Evolutionary conservation across 2,888 invertebrate species (phyloP), one percentile per base, ranked within the genome.

Genomic region (Athalia cordata): DNA sequence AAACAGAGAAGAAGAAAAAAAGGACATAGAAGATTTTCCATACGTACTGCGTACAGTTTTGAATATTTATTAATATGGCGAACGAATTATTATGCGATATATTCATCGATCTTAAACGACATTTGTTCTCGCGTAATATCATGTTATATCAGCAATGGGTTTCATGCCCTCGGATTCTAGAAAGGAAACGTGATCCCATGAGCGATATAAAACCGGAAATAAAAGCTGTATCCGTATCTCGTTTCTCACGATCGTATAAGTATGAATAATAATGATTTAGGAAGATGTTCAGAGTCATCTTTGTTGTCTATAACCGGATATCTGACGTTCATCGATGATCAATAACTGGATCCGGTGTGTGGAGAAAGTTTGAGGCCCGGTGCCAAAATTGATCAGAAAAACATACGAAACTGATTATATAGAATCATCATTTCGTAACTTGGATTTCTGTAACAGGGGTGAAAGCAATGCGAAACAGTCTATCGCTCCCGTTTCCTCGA

Each of bases 131-230:
- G 45, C 72, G 57, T 59, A 59, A 72, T 57, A 29, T 29, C 8
- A n/a, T 15, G 45, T n/a, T 72, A 59, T 59, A 72, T 45, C 11
- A 8, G 29, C 29, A 47, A 72, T 72, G 72, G 47, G 72, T 72
- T 72, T 59, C 47, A 72, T 57, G 72, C 57, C 72, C 57, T 47
- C 57, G 72, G 47, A 59, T 72, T 47, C 72, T 59, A 57, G 72
- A 72, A 72, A 59, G 59, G 47, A 59, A 47, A 59, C 47, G 47
- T 29, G 43, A 59, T 57, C 57, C 52, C 43, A 59, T 52, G 29
- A 72, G 47, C 11, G 3, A 47, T 9, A 9, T 68, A 9, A 15
- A 68, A 68, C 68, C 52, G 68, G 68, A 68, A 68, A 68, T 68
- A 68, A 43, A 47, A 49, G 66, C 47, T 65, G n/a, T 11, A 4